These are phyloP conservation scores for Oenanthe melanoleuca DNA, from an alignment of 2,113 vertebrate genomes.

Conservation along the genomic window DNA sequence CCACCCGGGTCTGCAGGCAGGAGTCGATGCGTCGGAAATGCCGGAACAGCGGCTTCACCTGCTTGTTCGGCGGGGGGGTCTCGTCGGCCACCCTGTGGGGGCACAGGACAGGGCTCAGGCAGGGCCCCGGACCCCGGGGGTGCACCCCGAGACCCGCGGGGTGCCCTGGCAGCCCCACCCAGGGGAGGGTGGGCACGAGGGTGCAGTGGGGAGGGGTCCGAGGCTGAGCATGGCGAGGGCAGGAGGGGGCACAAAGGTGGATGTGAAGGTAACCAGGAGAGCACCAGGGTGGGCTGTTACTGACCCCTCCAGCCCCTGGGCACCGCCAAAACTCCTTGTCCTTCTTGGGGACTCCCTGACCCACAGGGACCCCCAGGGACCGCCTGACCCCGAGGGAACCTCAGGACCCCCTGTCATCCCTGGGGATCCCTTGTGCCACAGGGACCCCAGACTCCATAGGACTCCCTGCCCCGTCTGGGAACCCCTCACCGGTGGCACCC, in stretches of 20 bases:
- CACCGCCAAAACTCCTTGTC: not conserved
- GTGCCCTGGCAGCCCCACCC: not conserved
- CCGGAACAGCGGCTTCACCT: constrained; percentile 93
- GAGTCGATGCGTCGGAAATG: constrained; percentile 95
- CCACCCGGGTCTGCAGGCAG: constrained; percentile 94
- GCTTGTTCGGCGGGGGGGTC: constrained; percentile 85
- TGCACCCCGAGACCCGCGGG: not conserved
- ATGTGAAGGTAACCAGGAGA: no score
- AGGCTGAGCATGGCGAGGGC: accelerated
- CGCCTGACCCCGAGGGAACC: no score
- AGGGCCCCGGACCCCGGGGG: not conserved
- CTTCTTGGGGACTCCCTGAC: no score
- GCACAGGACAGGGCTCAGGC: not conserved
- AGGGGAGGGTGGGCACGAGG: not conserved
- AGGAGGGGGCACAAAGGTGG: not conserved
- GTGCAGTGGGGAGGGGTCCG: not conserved
- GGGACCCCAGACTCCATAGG: not conserved
- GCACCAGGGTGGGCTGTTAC: not conserved
- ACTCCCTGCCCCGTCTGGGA: no score
- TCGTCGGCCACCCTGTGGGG: constrained; percentile 84
- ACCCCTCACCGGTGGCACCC: not conserved
- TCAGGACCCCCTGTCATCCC: not conserved
- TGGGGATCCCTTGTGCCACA: no score
- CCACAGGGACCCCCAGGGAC: not conserved
- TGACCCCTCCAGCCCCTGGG: not conserved